Conservation (phyloP, 2,113 vertebrate species). For the Tupaia tana region DNA sequence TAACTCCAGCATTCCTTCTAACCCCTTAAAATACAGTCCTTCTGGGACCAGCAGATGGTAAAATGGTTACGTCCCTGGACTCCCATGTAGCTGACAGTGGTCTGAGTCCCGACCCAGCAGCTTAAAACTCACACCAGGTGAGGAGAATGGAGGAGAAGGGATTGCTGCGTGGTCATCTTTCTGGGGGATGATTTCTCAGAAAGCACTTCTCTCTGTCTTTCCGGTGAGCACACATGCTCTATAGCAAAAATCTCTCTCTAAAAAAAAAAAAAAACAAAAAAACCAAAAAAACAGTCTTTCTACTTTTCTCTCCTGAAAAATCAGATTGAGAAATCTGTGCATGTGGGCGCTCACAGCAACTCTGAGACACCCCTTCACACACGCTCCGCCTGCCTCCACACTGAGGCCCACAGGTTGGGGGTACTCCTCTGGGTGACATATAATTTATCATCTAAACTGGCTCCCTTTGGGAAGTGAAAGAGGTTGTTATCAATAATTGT, state of each 20-base stretch:
- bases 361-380: background rate
- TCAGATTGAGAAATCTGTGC: background rate
- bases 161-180: too few species aligned
- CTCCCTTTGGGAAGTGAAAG: background rate
- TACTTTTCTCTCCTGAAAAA: background rate
- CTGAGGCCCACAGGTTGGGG: background rate
- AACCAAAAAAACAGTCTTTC: too few species aligned
- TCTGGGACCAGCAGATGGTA: background rate
- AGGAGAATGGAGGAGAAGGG: too few species aligned
- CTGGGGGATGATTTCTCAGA: too few species aligned
- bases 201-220: too few species aligned
- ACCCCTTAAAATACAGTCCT: background rate
- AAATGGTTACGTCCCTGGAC: too few species aligned
- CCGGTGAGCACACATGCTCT: too few species aligned
- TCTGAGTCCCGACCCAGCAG: too few species aligned
- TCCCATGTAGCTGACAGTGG: too few species aligned
- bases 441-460: background rate
- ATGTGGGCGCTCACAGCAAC: background rate
- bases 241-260: too few species aligned
- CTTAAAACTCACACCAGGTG: too few species aligned
- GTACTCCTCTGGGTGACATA: background rate
- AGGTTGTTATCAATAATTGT: background rate
- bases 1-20: background rate
- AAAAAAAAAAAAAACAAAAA: too few species aligned
- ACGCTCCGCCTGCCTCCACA: background rate